Conservation (phyloP, 2,888 invertebrate genomes). For the Lycophotia porphyrea region DNA sequence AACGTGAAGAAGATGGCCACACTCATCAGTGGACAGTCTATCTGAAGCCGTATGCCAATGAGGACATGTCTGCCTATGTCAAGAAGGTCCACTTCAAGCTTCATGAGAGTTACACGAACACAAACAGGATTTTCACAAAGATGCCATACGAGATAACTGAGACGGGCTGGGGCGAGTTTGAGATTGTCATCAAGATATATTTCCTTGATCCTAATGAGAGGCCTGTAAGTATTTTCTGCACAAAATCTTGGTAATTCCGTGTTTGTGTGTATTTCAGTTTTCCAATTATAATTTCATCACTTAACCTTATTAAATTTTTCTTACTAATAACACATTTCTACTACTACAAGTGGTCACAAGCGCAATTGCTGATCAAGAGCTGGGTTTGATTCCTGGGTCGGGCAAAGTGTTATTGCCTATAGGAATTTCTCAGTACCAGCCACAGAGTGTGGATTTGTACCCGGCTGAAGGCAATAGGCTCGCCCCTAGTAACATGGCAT, state of each 20-base stretch:
- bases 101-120: conserved; percentile 99
- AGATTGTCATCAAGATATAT: conserved; percentile 98
- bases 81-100: conserved; percentile 99
- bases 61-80: conserved; percentile 97
- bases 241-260: background rate
- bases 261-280: background rate
- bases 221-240: conserved; percentile 92
- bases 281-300: background rate
- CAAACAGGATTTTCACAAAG: conserved; percentile 97
- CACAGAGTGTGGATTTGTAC: no score
- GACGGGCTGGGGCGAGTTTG: conserved; percentile 99
- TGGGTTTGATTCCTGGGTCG: no score
- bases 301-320: no score
- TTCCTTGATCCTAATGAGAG: conserved; percentile 99
- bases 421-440: no score
- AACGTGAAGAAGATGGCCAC: conserved; percentile 99
- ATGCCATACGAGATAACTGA: conserved; percentile 99
- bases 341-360: no score
- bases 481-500: no score
- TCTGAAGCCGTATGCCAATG: conserved; percentile 97
- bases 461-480: no score
- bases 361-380: no score
- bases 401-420: no score
- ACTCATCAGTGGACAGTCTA: conserved; percentile 99
- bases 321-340: no score